phyloP scores from a whole-genome alignment of 2,113 vertebrate species.

The Amia ocellicauda region DNA sequence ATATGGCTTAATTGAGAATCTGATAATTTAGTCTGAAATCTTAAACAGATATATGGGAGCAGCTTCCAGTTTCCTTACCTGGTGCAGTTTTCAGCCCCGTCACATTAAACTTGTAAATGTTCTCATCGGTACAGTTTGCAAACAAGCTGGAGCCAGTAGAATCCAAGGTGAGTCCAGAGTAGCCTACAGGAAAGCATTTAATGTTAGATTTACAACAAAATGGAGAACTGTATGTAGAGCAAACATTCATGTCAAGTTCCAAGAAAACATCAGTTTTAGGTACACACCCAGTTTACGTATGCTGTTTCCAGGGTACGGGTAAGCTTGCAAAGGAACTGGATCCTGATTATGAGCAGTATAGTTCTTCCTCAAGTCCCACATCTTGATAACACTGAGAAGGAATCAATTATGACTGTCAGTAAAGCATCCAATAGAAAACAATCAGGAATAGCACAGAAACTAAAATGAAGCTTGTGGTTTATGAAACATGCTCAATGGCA shows the following conservation, averaged over 20 bases:
- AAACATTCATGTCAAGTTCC: neutral
- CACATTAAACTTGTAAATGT: conserved; percentile 90
- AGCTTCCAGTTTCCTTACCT: conserved; percentile 60
- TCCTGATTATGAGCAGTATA: conserved; percentile 77
- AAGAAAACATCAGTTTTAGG: neutral
- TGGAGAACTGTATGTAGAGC: neutral
- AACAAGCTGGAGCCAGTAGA: conserved; percentile 80
- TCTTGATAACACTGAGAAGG: conserved; percentile 80
- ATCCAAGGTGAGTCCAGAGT: conserved; percentile 89
- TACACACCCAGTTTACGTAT: conserved; percentile 83
- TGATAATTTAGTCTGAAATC: too few relatives aligned
- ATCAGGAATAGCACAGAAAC: neutral
- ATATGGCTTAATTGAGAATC: too few relatives aligned
- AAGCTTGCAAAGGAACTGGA: conserved; percentile 72
- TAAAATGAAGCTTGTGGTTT: neutral
- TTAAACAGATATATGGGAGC: too few relatives aligned
- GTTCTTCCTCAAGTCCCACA: conserved; percentile 94
- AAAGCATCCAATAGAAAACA: conserved; percentile 32
- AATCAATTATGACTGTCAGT: conserved; percentile 20
- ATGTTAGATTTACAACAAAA: too few relatives aligned
- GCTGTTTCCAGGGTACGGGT: conserved; percentile 84
- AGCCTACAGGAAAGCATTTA: conserved; percentile 73
- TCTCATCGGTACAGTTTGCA: conserved; percentile 93
- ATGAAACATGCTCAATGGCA: too few relatives aligned
- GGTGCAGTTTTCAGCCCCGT: conserved; percentile 76